phyloP scores from a whole-genome alignment of 2,797 vertebrate species.

The Monodelphis domestica region DNA sequence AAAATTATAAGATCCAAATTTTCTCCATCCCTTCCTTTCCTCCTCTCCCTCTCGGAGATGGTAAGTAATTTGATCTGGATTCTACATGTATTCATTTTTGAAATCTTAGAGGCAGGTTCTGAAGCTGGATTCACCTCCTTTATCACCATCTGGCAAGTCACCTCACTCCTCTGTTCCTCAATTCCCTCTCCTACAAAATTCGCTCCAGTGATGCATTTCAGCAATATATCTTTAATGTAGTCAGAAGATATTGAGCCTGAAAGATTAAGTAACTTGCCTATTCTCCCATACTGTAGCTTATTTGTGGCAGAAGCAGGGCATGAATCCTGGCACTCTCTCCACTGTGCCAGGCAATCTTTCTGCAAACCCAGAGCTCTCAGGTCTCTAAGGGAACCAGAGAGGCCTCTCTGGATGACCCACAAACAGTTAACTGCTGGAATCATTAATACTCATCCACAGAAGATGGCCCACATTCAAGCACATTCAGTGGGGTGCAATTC shows the following conservation, averaged over 20 bases:
- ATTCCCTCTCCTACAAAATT: not conserved
- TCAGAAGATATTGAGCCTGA: not conserved
- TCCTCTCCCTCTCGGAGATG: too few relatives aligned
- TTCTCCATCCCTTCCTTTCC: too few relatives aligned
- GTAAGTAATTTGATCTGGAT: too few relatives aligned
- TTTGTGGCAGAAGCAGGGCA: not conserved
- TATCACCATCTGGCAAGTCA: not conserved
- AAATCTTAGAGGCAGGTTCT: not conserved
- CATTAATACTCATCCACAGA: not conserved
- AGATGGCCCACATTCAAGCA: not conserved
- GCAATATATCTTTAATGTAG: not conserved
- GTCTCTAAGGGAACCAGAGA: not conserved
- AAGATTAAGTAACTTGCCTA: not conserved
- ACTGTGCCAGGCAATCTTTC: not conserved
- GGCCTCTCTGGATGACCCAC: not conserved
- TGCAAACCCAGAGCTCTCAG: not conserved
- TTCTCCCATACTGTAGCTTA: not conserved
- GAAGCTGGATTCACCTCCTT: not conserved
- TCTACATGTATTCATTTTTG: too few relatives aligned
- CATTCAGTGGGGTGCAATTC: not conserved
- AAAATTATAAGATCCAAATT: too few relatives aligned
- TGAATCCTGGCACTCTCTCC: not conserved
- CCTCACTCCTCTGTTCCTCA: not conserved
- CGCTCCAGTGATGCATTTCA: not conserved
- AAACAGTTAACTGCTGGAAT: conserved; percentile 3